Conservation (phyloP, 1,140 invertebrate genomes). For the Ptiloglossa arizonensis region DNA sequence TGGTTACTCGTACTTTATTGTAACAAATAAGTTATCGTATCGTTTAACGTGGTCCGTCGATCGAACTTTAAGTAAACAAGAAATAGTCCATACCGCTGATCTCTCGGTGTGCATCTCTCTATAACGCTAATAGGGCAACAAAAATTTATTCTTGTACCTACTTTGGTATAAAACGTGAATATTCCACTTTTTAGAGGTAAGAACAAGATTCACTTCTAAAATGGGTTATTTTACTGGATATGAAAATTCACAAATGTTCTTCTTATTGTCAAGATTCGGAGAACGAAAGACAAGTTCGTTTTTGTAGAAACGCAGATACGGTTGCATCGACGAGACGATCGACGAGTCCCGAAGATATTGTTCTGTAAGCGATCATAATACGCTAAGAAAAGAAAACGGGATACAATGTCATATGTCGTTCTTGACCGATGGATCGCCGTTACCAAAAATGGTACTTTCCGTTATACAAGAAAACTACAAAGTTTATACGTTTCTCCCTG, state of each 20-base stretch:
- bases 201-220: not conserved
- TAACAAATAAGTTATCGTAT: not conserved
- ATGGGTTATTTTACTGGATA: too few species aligned
- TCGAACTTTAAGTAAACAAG: not conserved
- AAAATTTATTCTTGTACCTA: not conserved
- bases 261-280: too few species aligned
- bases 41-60: too few species aligned
- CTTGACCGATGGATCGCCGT: not conserved
- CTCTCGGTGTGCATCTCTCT: too few species aligned
- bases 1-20: not conserved
- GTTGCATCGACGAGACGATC: not conserved
- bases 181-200: not conserved
- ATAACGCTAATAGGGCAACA: too few species aligned
- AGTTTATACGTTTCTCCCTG: not conserved
- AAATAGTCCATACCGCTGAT: not conserved
- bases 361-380: not conserved
- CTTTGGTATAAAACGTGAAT: too few species aligned
- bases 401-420: not conserved
- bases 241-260: too few species aligned
- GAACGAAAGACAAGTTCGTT: too few species aligned
- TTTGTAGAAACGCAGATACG: not conserved
- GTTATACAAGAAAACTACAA: not conserved
- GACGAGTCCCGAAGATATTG: not conserved
- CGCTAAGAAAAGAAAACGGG: not conserved
- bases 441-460: not conserved